These are phyloP conservation scores for Clivina fossor DNA, from an alignment of 2,888 invertebrate genomes.

Conservation along the genomic window DNA sequence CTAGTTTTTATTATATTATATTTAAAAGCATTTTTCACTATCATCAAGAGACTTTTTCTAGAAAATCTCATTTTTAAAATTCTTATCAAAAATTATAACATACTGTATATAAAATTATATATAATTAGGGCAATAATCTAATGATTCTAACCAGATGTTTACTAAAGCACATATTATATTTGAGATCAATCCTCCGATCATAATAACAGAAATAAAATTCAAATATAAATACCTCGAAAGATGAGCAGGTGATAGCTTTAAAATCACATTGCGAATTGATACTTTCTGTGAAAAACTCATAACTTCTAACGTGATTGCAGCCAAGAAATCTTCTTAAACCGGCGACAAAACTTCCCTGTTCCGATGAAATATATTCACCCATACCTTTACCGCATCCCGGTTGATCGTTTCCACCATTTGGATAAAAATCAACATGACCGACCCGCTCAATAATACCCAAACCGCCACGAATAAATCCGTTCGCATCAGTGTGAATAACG, in stretches of 20 bases:
- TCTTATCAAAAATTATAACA: no score
- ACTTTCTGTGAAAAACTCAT: constrained; percentile 82
- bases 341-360: constrained; percentile 63
- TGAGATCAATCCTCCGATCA: no score
- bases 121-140: background rate
- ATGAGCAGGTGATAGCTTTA: constrained; percentile 74
- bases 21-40: no score
- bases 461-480: constrained; percentile 73
- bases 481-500: constrained; percentile 85
- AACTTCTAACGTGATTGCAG: constrained; percentile 86
- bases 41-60: no score
- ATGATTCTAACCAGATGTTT: no score
- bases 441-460: constrained; percentile 80
- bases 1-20: no score
- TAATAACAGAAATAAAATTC: no score
- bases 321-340: constrained; percentile 71
- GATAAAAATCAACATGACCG: constrained; percentile 90
- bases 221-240: constrained; percentile 68
- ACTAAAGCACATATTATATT: no score
- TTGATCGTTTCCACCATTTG: constrained; percentile 83
- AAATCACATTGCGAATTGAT: constrained; percentile 78
- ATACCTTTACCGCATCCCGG: constrained; percentile 67
- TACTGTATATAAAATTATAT: no score
- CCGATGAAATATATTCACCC: constrained; percentile 64
- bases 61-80: no score